Evolutionary conservation across 2,888 invertebrate genomes (phyloP), one percentile per base, ranked within the genome.

Genomic region (Eristalis tenax): DNA sequence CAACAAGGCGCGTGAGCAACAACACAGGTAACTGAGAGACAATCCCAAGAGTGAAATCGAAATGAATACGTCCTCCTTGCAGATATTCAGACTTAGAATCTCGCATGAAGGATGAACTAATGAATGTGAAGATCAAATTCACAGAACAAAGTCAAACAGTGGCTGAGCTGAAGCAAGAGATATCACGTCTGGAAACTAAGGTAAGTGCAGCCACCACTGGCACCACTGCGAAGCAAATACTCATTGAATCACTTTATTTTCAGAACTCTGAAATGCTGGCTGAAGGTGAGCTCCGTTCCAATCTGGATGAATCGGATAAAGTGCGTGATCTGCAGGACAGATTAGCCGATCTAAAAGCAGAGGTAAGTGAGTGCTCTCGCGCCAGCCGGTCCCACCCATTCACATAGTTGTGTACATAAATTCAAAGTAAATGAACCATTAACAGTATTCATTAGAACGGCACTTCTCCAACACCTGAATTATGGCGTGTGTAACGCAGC

Each of bases 241-340:
- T 50, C 18, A 18, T 1, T 18, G n/a, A 6, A 50, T 18, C 8
- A 6, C 0, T 32, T 50, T 1, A 0, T 1, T 66, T 70, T 11
- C 15, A 99, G 98, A 98, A 98, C 92, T 98, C 98, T 93, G 98
- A 99, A 93, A 96, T 99, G 95, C 95, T 97, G 32, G 97, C 98
- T 0, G 98, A 98, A 92, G 98, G 98, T 4, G 98, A 98, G 93
- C 94, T 99, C 73, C 95, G 97, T 86, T 97, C 96, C 90, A 97
- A 97, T 92, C 94, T 96, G 90, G 97, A 97, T 85, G 97, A 97
- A 91, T 96, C 96, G 71, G 98, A 98, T 89, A 95, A 96, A 90
- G 97, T 97, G 32, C 95, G 97, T 83, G 98, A 98, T 90, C 94
- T 99, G 87, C 98, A 98, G 93, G 98, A 98, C 93, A 97, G 97